These are phyloP conservation scores for Pseudorhombus dupliciocellatus DNA, from an alignment of 2,113 vertebrate genomes.

Conservation along the genomic window DNA sequence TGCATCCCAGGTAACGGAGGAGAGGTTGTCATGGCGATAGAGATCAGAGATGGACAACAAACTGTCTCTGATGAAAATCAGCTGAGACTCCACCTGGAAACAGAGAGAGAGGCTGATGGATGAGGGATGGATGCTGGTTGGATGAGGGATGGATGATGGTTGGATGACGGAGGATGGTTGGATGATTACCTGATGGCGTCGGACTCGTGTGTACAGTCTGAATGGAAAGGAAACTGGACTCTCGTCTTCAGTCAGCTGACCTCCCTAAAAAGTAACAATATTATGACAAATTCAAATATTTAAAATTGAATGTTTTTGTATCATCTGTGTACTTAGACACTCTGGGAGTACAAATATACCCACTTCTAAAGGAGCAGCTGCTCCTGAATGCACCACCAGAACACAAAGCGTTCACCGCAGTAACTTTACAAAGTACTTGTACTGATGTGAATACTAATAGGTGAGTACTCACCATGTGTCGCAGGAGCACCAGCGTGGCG, in stretches of 20 bases:
- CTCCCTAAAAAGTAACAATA: slow-evolving; percentile 35
- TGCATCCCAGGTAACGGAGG: slow-evolving; percentile 8
- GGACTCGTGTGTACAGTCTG: background rate
- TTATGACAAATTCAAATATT: background rate
- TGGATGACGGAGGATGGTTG: background rate
- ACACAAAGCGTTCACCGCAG: too few species aligned
- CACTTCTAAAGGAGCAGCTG: too few species aligned
- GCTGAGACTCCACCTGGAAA: slow-evolving; percentile 33
- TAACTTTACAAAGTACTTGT: too few species aligned
- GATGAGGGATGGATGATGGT: background rate
- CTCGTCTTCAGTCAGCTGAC: background rate
- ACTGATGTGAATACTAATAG: background rate
- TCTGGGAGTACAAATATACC: too few species aligned
- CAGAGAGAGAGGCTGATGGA: background rate
- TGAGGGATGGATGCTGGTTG: background rate
- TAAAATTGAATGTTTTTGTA: too few species aligned
- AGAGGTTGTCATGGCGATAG: slow-evolving; percentile 16
- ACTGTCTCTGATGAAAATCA: slow-evolving; percentile 55
- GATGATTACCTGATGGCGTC: slow-evolving; percentile 2
- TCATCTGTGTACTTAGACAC: too few species aligned
- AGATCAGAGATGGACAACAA: slow-evolving; percentile 26
- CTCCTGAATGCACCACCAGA: background rate
- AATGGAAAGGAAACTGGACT: slow-evolving; percentile 6
- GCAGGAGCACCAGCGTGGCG: background rate
- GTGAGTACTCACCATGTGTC: slow-evolving; percentile 41